Evolutionary conservation across 2,888 invertebrate genomes (phyloP).

Genomic region (Invenusta paracnida): DNA sequence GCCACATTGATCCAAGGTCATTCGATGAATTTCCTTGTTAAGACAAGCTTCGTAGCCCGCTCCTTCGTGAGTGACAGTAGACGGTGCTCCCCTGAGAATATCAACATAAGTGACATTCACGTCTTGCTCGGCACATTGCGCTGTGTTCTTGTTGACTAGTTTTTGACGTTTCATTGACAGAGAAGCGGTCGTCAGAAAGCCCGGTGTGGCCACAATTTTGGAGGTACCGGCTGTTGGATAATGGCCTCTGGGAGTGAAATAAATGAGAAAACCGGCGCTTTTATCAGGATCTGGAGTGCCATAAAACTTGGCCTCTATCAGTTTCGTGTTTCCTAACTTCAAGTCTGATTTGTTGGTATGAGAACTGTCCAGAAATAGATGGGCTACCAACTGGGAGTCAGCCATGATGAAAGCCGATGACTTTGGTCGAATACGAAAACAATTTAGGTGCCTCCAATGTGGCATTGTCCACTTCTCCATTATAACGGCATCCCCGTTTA

Average conservation of each 20-base stretch:
- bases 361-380: not conserved
- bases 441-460: not conserved
- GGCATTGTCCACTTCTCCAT: not conserved
- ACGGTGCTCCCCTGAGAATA: not conserved
- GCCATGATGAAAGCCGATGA: not conserved
- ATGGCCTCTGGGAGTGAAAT: not conserved
- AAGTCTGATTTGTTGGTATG: not conserved
- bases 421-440: not conserved
- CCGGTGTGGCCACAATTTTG: not conserved
- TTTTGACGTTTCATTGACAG: not conserved
- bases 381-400: not conserved
- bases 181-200: not conserved
- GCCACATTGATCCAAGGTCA: not conserved
- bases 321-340: not conserved
- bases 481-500: not conserved
- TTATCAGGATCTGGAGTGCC: not conserved
- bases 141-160: not conserved
- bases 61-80: not conserved
- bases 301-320: not conserved
- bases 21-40: not conserved
- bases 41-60: not conserved
- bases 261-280: not conserved
- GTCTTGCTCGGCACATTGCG: not conserved
- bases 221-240: not conserved
- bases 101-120: not conserved